phyloP scores from a whole-genome alignment of 2,113 vertebrate species.

The Gymnobelideus leadbeateri region DNA sequence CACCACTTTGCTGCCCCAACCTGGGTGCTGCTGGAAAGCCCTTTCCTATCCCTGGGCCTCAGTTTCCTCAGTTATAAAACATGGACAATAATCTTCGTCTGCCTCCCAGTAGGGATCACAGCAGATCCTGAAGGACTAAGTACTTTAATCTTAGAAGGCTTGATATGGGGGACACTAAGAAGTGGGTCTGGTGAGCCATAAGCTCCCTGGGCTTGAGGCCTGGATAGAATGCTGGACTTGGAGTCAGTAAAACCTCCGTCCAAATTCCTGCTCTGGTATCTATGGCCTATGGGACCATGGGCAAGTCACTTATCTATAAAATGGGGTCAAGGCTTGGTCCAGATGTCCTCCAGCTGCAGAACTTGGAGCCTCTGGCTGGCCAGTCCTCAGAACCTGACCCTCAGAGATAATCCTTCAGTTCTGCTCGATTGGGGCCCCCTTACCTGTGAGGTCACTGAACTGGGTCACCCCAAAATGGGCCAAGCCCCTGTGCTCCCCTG shows the following conservation, averaged over 20 bases:
- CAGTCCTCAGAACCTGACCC: not conserved
- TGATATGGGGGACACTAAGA: not conserved
- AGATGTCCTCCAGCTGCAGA: not conserved
- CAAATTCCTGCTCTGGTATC: not conserved
- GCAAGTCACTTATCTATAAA: not conserved
- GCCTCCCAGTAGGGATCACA: not conserved
- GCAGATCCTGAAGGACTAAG: not conserved
- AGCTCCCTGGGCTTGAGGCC: not conserved
- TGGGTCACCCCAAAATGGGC: constrained; percentile 91
- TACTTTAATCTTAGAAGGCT: not conserved
- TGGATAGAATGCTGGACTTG: not conserved
- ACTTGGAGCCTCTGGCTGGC: too few relatives aligned
- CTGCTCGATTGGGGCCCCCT: not conserved
- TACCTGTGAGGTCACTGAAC: constrained; percentile 94
- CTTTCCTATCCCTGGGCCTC: not conserved
- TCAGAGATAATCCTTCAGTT: not conserved
- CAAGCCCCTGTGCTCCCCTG: constrained; percentile 87
- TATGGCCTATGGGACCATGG: not conserved
- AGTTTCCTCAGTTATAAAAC: not conserved
- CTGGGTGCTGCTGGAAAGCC: not conserved
- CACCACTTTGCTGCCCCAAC: not conserved
- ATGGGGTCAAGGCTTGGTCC: not conserved
- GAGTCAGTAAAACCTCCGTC: not conserved
- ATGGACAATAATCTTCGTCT: not conserved
- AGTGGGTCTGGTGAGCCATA: not conserved